Base-by-base conservation (phyloP, 1,140 invertebrate species). In the Caenorhabditis brenneri region DNA sequence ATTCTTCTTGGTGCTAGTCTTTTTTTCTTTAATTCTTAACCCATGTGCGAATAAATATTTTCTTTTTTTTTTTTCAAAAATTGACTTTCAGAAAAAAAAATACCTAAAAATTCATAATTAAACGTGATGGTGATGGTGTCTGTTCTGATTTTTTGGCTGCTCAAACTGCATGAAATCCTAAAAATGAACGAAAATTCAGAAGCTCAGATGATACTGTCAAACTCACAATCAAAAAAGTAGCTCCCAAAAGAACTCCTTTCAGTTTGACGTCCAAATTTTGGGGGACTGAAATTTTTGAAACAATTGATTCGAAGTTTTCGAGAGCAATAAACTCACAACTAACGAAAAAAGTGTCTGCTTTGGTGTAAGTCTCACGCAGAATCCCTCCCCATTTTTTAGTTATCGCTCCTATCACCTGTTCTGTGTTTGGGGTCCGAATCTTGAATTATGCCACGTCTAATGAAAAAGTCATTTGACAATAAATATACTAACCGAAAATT, bases 151-250 rank as follows among this genome's bases (percentile, higher is more conserved):
- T 42, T 42, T 5, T 42, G 5, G 39, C 12, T 42, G 39, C 12
- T 42, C 39, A 12, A 42, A 42, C 12, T 42, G 39, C 39, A 42
- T 42, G 39, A 42, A 42, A 42, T 42, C 39, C 39, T 42, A 12
- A 42, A 42, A 42, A 5, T 12, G 12, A 12, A 42, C 12, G 39
- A 12, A 12, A 42, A 42, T 42, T 6, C 39, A 12, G 39, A 42
- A 42, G 5, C 12, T 12, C 39, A 12, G 39, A 42, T 12, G 12
- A 42, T 12, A 6, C 39, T 42, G 39, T 42, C 12, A 12, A 12
- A 80, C 78, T 60, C 15, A 84, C 84, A 51, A 85, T 81, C n/a
- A 85, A 42, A 42, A 85, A 85, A 7, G 84, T 85, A 15, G 84
- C 84, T 7, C 84, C 84, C 15, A 85, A 16, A 3, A 85, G 29